phyloP scores from a whole-genome alignment of 2,797 vertebrate genomes.

The Mallotus villosus region DNA sequence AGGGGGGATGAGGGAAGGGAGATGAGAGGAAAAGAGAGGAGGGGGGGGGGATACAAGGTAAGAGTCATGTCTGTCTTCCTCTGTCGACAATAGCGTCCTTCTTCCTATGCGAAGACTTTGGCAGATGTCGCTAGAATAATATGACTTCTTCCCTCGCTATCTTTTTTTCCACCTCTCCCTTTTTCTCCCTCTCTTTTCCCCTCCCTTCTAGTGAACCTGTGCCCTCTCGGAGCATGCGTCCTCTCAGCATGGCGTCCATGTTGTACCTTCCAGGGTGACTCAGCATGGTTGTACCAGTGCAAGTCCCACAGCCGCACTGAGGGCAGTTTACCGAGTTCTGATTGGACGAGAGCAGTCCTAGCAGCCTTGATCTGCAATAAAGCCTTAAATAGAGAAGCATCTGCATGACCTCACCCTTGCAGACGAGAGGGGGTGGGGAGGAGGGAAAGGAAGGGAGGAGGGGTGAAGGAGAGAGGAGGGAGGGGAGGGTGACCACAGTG shows the following conservation, averaged over 20 bases:
- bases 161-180: background rate
- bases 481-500: conserved; percentile 57
- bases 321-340: conserved; percentile 56
- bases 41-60: conserved; percentile 30
- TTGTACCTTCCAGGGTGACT: conserved; percentile 16
- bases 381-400: conserved; percentile 55
- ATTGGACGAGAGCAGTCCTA: conserved; percentile 62
- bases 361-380: conserved; percentile 66
- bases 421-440: background rate
- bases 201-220: background rate
- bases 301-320: conserved; percentile 19
- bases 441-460: background rate
- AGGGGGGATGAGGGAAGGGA: conserved; percentile 50
- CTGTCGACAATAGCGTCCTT: conserved; percentile 58
- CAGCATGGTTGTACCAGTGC: background rate
- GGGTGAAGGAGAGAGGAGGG: conserved; percentile 10
- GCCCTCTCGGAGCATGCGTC: background rate
- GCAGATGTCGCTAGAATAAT: conserved; percentile 56
- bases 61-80: conserved; percentile 36
- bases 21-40: conserved; percentile 12
- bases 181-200: background rate
- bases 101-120: conserved; percentile 64
- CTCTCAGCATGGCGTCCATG: background rate
- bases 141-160: conserved; percentile 23
- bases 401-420: background rate